Evolutionary conservation across 2,797 vertebrate species (phyloP), one percentile per base, ranked within the genome.

Genomic region (Brachymystax lenok): DNA sequence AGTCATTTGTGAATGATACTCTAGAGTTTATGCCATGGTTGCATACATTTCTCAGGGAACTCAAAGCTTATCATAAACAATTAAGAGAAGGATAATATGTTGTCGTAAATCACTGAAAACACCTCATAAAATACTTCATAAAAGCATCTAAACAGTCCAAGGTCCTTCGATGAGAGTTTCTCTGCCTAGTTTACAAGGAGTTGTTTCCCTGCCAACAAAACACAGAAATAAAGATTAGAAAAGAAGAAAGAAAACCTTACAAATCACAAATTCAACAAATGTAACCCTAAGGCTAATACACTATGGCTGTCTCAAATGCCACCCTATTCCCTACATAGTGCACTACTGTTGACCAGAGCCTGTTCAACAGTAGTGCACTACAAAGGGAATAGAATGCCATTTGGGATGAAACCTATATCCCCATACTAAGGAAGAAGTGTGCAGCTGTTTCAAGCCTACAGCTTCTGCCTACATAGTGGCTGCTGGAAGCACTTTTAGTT

Each of bases 71-170:
- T 74, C 35, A 86, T 74, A 80, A 83, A 82, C 76, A 79, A 82
- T 82, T 61, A 79, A 78, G 68, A 74, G 75, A 79, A 82, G 59
- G 54, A 71, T 77, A 72, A 78, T 71, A 64, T 72, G 67, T 54
- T 40, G 74, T 68, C 52, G 78, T 79, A 85, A 85, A 78, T 85
- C 74, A 76, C 51, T 24, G 67, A 71, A 79, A 82, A 84, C 75
- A 82, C 76, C 77, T 82, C 75, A 79, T 82, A 82, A 85, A 87
- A 82, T 74, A 82, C 75, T 75, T 79, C 77, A 79, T 83, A 83
- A 87, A 85, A 33, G 30, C 77, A 80, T 79, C 76, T 63, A 81
- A 82, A 81, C 81, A 82, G 79, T 81, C 69, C 40, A 33, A 24
- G 46, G 46, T 50, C 69, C 21, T 13, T n/a, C 8, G 17, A 59